Evolutionary conservation across 2,113 vertebrate species (phyloP), one percentile per base, ranked within the genome.

Genomic region (Romanogobio albipinnatus): DNA sequence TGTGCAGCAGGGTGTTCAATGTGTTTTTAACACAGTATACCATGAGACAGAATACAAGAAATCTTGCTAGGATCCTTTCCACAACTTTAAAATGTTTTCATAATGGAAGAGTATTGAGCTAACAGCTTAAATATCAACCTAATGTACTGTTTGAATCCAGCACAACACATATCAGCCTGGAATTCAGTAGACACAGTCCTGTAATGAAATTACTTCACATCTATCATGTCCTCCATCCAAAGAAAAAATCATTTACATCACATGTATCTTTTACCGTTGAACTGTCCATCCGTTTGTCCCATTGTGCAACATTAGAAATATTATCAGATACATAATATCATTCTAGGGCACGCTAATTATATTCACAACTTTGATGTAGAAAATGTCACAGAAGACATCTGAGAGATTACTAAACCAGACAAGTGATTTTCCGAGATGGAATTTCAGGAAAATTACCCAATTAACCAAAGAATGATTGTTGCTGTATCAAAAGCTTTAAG

Each of bases 1-100:
- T 17, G 15, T 66, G 1, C 64, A 68, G 9, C 9, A 9, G 22
- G 8, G 9, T 59, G 58, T 22, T n/a, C n/a, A 64, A 29, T 26
- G 13, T 64, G 11, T 1, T 6, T 73, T 73, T 73, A 11, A 3
- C 5, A 74, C 13, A 26, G 13, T 47, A 47, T 70, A 77, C 45
- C 45, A 53, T 75, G n/a, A 51, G 45, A 26, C 47, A 13, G 22
- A 62, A 61, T 45, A 9, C 9, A 5, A 9, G 19, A 56, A 36
- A 1, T 79, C 77, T 80, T 80, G 11, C 39, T 62, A 19, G 15
- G 24, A 29, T 62, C 77, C 58, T 79, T 13, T 47, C 58, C 39
- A 62, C 77, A 80, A 61, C 59, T 80, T 80, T 9, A 80, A 19
- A 79, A 79, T 62, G 39, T 64, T 80, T 80, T 80, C 58, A 64